phyloP scores from a whole-genome alignment of 2,888 invertebrate genomes.

The Hypomecis punctinalis region DNA sequence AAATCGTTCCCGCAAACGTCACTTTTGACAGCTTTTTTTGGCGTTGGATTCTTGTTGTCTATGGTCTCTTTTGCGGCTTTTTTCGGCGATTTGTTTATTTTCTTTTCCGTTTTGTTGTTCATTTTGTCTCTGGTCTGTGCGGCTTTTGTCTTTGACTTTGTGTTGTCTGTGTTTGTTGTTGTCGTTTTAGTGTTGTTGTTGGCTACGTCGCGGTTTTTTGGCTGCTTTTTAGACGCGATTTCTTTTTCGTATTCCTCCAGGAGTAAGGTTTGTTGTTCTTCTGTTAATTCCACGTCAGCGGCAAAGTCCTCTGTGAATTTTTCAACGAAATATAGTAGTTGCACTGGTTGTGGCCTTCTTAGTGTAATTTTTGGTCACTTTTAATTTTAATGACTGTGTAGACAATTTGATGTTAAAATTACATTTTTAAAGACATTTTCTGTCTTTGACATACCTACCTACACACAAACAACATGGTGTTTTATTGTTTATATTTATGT shows the following conservation, averaged over 20 bases:
- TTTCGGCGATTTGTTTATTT: slow-evolving; percentile 29
- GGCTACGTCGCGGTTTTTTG: slow-evolving; percentile 59
- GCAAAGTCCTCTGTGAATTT: slow-evolving; percentile 86
- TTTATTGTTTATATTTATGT: too few relatives aligned
- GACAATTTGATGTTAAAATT: too few relatives aligned
- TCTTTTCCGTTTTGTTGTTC: slow-evolving; percentile 50
- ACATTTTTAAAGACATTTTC: too few relatives aligned
- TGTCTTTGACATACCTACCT: too few relatives aligned
- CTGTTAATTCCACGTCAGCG: slow-evolving; percentile 87
- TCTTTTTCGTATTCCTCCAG: slow-evolving; percentile 89
- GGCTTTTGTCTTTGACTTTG: slow-evolving; percentile 51
- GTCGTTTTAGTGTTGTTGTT: slow-evolving; percentile 70
- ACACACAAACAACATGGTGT: too few relatives aligned
- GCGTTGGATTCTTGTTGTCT: slow-evolving; percentile 61
- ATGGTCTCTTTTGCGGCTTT: slow-evolving; percentile 25
- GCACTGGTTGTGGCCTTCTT: too few relatives aligned
- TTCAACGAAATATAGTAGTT: not conserved
- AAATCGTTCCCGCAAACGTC: slow-evolving; percentile 80
- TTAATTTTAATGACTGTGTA: too few relatives aligned
- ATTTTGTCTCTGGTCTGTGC: slow-evolving; percentile 64
- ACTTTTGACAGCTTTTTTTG: slow-evolving; percentile 66
- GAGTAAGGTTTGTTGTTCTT: slow-evolving; percentile 88
- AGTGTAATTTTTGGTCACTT: too few relatives aligned
- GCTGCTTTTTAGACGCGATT: slow-evolving; percentile 76
- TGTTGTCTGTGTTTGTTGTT: slow-evolving; percentile 55